phyloP scores from a whole-genome alignment of 2,888 invertebrate genomes.

The Rhimphoctona megacephalus region DNA sequence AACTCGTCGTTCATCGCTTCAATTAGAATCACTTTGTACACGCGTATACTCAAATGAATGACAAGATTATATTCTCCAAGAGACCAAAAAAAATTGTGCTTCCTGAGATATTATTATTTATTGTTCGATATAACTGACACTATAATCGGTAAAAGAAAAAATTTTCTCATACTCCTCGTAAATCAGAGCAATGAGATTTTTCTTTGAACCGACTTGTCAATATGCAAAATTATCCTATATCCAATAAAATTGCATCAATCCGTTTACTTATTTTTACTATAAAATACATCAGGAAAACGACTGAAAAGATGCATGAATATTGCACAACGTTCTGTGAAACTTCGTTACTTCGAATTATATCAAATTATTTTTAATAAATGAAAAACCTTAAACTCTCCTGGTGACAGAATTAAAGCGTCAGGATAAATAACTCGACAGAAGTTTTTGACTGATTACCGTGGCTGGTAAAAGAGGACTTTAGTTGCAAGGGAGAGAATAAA shows the following conservation, averaged over 20 bases:
- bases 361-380: too few species aligned
- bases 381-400: neutral
- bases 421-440: neutral
- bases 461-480: neutral
- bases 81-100: conserved; percentile 35
- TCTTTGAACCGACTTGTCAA: neutral
- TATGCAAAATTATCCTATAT: neutral
- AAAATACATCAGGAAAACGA: neutral
- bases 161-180: too few species aligned
- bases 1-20: conserved; percentile 47
- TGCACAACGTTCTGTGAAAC: too few species aligned
- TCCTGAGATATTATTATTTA: conserved; percentile 2
- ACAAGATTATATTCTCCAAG: conserved; percentile 18
- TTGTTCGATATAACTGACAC: neutral
- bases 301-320: too few species aligned
- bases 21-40: conserved; percentile 41
- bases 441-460: conserved; percentile 55
- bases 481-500: conserved; percentile 17
- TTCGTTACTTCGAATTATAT: too few species aligned
- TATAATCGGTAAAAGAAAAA: neutral
- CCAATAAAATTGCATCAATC: conserved; percentile 26
- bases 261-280: neutral
- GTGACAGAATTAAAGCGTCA: neutral
- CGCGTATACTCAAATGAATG: conserved; percentile 6
- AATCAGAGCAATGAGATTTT: too few species aligned